Conservation (phyloP, 2,113 vertebrate species). For the Melanotaenia duboulayi region DNA sequence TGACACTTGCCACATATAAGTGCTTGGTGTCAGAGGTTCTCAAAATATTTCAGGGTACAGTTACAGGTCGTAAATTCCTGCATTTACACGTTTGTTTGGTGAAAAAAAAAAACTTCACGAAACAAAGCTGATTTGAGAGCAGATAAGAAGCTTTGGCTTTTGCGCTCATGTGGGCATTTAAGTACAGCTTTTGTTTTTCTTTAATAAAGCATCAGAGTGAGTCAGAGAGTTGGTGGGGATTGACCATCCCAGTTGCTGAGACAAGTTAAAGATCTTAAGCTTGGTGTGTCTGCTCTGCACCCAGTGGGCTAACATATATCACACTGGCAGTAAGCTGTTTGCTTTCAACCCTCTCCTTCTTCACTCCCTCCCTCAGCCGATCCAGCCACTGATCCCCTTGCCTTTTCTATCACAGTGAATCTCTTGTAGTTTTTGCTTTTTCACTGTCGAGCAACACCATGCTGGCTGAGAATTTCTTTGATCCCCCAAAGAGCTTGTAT, state of each 20-base stretch:
- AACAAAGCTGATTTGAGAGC: background rate
- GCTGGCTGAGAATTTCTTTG: slow-evolving; percentile 74
- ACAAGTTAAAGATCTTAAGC: slow-evolving; percentile 72
- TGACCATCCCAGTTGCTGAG: slow-evolving; percentile 42
- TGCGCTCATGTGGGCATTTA: slow-evolving; percentile 40
- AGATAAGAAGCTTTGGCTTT: background rate
- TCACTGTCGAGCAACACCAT: slow-evolving; percentile 60
- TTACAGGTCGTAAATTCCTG: background rate
- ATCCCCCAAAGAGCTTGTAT: slow-evolving; percentile 48
- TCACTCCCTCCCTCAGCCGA: background rate
- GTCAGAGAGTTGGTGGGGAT: slow-evolving; percentile 33
- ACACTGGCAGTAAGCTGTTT: slow-evolving; percentile 70
- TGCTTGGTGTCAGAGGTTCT: background rate
- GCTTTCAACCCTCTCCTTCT: slow-evolving; percentile 46
- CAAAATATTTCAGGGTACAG: background rate
- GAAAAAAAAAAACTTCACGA: background rate
- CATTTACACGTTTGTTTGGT: slow-evolving; percentile 6
- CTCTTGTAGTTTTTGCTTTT: slow-evolving; percentile 50
- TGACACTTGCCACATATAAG: background rate
- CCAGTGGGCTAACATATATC: slow-evolving; percentile 69
- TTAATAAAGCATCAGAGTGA: slow-evolving; percentile 66
- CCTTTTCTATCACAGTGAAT: slow-evolving; percentile 49
- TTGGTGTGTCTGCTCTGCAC: slow-evolving; percentile 66
- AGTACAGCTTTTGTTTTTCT: slow-evolving; percentile 58
- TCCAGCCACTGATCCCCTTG: slow-evolving; percentile 50